Base-by-base conservation (phyloP, 2,113 vertebrate species). In the Gnathonemus echidnorhynchus region DNA sequence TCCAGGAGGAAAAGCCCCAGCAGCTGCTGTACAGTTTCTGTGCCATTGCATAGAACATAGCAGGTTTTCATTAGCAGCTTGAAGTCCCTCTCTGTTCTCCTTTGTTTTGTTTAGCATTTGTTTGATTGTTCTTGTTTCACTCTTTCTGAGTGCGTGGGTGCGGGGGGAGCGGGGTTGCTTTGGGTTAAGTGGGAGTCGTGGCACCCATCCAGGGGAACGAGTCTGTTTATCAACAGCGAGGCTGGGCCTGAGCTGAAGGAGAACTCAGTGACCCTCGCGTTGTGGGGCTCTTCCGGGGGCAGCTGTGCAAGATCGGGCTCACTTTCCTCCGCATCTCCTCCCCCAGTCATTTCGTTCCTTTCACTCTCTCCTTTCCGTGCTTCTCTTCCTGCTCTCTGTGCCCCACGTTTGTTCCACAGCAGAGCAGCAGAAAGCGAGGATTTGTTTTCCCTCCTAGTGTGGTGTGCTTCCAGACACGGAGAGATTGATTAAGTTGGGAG, bases 211-310 rank as follows among this genome's bases (percentile, higher is more conserved):
- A 87, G 62, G 52, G 42, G 48, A 88, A 56, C 11, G 85, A 53
- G 62, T 53, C 31, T 87, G 86, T 88, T 87, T 87, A 87, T 87
- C 86, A 87, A 74, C 85, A 77, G 89, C 89, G 31, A 39, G 39
- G 90, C 91, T 91, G 92, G 91, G 88, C 92, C 87, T 88, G 85
- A 80, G 80, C 89, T 31, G 21, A 66, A 89, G 42, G 93, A 91
- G 92, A 96, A 96, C 96, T 94, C 94, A 1, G 39, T 96, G 95
- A 96, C 95, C 96, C 91, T 94, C 89, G 90, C 90, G 93, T 93
- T 94, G 94, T 92, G 93, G 91, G 94, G 93, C 92, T 93, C 93
- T 93, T 88, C 91, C 90, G 91, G 92, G 92, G 91, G 92, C 93
- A 94, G 92, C 93, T 93, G 90, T 88, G 92, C 89, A 92, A 91